A percentile compares a stretch with the other conserved stretches of the same genome.
phyloP scores from a whole-genome alignment of 2,888 invertebrate genomes.

The Drosophila barbarae region DNA sequence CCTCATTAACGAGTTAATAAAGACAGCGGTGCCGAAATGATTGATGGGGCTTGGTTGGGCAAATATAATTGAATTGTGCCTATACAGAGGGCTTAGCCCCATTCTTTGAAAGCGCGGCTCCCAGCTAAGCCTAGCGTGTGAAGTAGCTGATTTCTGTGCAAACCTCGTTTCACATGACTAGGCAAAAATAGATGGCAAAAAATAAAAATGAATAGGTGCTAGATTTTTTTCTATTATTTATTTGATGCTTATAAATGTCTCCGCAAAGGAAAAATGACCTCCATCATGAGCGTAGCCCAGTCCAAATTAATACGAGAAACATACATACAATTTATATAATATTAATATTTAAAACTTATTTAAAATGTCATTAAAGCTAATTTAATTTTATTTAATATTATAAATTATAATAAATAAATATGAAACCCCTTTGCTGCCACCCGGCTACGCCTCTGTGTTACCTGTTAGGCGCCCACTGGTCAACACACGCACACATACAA shows the following conservation, averaged over 20 bases:
- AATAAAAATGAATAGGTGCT: conserved; percentile 1
- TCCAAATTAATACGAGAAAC: too few species aligned
- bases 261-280: background rate
- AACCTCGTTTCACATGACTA: conserved; percentile 12
- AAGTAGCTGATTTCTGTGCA: conserved; percentile 13
- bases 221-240: conserved; percentile 7
- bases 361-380: too few species aligned
- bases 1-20: conserved; percentile 11
- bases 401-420: background rate
- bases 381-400: background rate
- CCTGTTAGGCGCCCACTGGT: background rate
- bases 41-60: conserved; percentile 3
- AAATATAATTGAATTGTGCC: conserved; percentile 16
- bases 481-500: background rate
- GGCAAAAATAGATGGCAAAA: background rate
- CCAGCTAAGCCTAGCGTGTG: conserved; percentile 9
- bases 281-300: background rate
- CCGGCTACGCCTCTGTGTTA: background rate
- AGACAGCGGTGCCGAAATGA: conserved; percentile 14
- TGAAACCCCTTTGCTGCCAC: background rate
- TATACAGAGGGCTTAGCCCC: conserved; percentile 7
- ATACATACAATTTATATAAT: background rate
- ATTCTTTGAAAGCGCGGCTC: conserved; percentile 5
- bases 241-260: conserved; percentile 1
- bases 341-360: background rate